Evolutionary conservation across 2,888 invertebrate genomes (phyloP).

Genomic region (Aspidiotus rigidus): DNA sequence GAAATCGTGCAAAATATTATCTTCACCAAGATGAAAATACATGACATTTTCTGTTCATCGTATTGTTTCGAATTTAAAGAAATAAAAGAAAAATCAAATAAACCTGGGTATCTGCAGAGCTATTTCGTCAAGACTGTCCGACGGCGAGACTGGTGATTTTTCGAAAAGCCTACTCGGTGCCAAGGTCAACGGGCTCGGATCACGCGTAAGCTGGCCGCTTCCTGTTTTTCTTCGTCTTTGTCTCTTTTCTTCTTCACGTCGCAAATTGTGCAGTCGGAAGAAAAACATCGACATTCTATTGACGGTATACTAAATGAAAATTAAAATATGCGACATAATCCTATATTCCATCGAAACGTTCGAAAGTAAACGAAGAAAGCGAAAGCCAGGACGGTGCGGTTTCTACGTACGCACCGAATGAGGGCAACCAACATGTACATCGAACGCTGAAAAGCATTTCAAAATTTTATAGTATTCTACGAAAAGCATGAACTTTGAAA

Average conservation of each 20-base stretch:
- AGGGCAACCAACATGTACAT: too few relatives aligned
- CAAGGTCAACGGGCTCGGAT: conserved; percentile 52
- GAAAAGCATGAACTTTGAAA: too few relatives aligned
- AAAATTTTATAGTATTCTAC: too few relatives aligned
- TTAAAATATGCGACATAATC: not conserved
- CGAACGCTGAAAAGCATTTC: too few relatives aligned
- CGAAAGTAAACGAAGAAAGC: too few relatives aligned
- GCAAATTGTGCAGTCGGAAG: conserved; percentile 86
- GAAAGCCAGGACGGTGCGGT: too few relatives aligned
- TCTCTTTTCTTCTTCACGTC: conserved; percentile 70
- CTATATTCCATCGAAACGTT: too few relatives aligned
- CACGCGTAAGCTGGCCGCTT: conserved; percentile 43
- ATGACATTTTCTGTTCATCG: too few relatives aligned
- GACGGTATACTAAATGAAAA: conserved; percentile 9
- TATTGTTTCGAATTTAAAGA: not conserved
- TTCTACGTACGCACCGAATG: too few relatives aligned
- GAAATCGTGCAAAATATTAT: too few relatives aligned
- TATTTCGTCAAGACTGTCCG: conserved; percentile 84
- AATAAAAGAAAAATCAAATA: conserved; percentile 36
- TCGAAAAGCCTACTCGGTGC: conserved; percentile 76
- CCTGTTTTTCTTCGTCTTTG: conserved; percentile 43
- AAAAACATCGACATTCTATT: conserved; percentile 80
- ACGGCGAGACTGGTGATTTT: conserved; percentile 70
- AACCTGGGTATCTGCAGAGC: conserved; percentile 89
- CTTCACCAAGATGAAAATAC: too few relatives aligned